A percentile compares a stretch with the other conserved stretches of the same genome.
Conservation (phyloP, 1,140 invertebrate species). For the Caenorhabditis brenneri region DNA sequence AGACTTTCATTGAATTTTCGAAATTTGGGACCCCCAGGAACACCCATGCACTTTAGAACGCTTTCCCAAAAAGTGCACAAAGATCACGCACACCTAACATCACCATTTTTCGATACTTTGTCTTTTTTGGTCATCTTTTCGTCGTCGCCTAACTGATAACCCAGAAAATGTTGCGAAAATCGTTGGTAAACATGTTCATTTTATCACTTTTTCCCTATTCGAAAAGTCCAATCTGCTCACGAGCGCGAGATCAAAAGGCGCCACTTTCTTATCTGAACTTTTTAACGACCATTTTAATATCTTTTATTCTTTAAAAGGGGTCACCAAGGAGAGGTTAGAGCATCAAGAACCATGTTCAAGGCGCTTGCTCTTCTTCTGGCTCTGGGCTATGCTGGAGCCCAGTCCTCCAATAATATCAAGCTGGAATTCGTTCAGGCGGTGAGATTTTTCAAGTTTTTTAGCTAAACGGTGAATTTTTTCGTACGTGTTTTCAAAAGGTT, state of each 20-base stretch:
- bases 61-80: not conserved
- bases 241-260: not conserved
- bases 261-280: not conserved
- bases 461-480: too few species aligned
- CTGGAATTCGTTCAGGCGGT: not conserved
- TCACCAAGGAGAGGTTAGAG: not conserved
- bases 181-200: not conserved
- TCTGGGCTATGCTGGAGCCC: not conserved
- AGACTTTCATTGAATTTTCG: too few species aligned
- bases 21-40: too few species aligned
- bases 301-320: not conserved
- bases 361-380: not conserved
- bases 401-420: not conserved
- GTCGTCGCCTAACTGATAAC: not conserved
- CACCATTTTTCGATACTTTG: constrained; percentile 6
- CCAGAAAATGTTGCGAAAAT: not conserved
- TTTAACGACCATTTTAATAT: not conserved
- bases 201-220: not conserved
- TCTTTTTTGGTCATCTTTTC: not conserved
- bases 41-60: too few species aligned
- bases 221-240: not conserved
- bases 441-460: too few species aligned
- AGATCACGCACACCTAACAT: not conserved
- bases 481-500: too few species aligned
- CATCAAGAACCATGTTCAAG: not conserved